Conservation (phyloP, 2,888 invertebrate genomes). For the Acleris literana region DNA sequence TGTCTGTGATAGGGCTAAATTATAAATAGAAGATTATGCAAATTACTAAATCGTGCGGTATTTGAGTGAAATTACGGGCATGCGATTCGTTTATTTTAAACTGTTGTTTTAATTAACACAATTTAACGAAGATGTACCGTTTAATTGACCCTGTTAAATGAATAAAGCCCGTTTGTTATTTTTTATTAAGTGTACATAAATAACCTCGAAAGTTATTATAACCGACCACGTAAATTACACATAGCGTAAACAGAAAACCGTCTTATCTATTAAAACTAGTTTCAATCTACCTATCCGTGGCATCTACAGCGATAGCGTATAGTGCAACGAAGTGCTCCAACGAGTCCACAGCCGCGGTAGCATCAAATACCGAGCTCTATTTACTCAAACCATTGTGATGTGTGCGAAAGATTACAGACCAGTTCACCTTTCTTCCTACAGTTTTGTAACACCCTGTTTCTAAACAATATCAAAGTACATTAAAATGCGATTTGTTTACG, state of each 20-base stretch:
- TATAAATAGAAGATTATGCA: too few relatives aligned
- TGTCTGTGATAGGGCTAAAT: too few relatives aligned
- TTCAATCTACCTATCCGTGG: slow-evolving; percentile 34
- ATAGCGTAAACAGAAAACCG: slow-evolving; percentile 8
- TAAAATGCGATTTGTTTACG: slow-evolving; percentile 26
- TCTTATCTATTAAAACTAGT: slow-evolving; percentile 10
- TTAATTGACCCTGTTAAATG: too few relatives aligned
- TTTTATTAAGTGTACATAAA: too few relatives aligned
- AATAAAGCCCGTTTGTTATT: too few relatives aligned
- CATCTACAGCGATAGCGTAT: slow-evolving; percentile 40
- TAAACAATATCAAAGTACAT: slow-evolving; percentile 33
- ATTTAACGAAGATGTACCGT: too few relatives aligned
- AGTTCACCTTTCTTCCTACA: slow-evolving; percentile 68
- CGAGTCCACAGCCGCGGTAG: slow-evolving; percentile 43
- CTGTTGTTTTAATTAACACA: too few relatives aligned
- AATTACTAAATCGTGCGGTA: too few relatives aligned
- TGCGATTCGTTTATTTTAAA: too few relatives aligned
- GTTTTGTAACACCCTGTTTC: slow-evolving; percentile 48
- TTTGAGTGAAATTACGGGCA: too few relatives aligned
- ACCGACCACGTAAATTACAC: neutral
- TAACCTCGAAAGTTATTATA: neutral
- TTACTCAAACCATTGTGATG: slow-evolving; percentile 65
- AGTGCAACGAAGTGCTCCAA: slow-evolving; percentile 36
- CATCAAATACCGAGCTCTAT: slow-evolving; percentile 70
- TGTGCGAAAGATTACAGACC: slow-evolving; percentile 61